Base-by-base conservation (phyloP, 2,113 vertebrate species). In the Cichladusa arquata region DNA sequence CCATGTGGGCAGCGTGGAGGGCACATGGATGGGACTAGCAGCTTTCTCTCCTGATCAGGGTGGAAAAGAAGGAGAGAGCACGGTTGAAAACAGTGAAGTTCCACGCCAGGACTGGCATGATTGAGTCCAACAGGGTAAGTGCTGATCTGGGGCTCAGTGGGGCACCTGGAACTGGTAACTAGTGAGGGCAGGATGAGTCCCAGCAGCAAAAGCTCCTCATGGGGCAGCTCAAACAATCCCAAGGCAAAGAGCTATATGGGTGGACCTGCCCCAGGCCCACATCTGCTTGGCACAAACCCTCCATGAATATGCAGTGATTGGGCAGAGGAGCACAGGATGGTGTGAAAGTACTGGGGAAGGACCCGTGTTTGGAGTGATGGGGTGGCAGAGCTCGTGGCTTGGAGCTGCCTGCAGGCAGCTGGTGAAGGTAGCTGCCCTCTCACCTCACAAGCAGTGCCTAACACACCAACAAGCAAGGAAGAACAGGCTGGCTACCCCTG, bases 31-130 rank as follows among this genome's bases (percentile, higher is more conserved):
- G 24, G 73, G 47, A 77, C 50, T 94, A 91, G 81, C 8, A 6
- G 18, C 31, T 96, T 96, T 96, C 48, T 94, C 26, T 47, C 45
- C 51, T 23, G 13, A 85, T 92, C 94, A 98, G 98, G 94, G 98
- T 98, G 96, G 98, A 99, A 97, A 99, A 99, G 98, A 99, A 99
- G 96, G 99, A 99, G 95, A 96, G 99, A 81, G 99, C 99, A 23
- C 98, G 99, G 89, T 99, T 99, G 98, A 99, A 99, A 99, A 99
- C 99, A 0, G 99, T 99, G 96, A 99, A 99, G 97, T 99, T 99
- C 97, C 99, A 99, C 70, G 99, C 99, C 96, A 98, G 99, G 97
- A 99, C 99, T 40, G 99, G 99, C 96, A 99, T 99, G 99, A 99
- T 99, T 85, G 99, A 99, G 93, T 99, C 99, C 61, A 99, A 99